Conservation (phyloP, 1,140 invertebrate species). For the Macrotrachela quadricornifera region DNA sequence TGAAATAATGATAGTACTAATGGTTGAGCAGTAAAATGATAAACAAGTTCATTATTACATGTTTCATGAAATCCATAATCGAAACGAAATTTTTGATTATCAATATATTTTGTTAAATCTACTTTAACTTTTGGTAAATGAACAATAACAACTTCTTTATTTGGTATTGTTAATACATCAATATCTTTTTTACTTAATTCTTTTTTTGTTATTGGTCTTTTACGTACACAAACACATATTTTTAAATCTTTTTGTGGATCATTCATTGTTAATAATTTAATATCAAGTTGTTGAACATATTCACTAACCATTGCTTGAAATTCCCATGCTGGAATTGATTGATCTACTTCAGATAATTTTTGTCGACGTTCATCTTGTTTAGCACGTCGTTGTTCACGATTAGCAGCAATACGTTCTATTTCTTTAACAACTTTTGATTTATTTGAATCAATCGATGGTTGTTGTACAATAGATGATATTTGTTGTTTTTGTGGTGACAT, state of each 20-base stretch:
- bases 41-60: conserved; percentile 81
- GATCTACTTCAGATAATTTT: conserved; percentile 44
- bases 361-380: conserved; percentile 63
- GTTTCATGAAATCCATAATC: conserved; percentile 96
- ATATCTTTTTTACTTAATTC: conserved; percentile 43
- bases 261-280: conserved; percentile 57
- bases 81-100: conserved; percentile 89
- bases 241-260: conserved; percentile 81
- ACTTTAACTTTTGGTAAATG: conserved; percentile 96
- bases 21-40: conserved; percentile 66
- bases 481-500: too few relatives aligned
- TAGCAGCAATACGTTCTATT: conserved; percentile 82
- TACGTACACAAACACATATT: conserved; percentile 91
- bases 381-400: conserved; percentile 73
- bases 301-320: conserved; percentile 88
- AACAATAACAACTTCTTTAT: conserved; percentile 76
- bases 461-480: too few relatives aligned
- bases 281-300: conserved; percentile 65
- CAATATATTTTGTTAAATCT: conserved; percentile 89
- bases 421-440: conserved; percentile 68
- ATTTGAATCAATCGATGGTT: background rate
- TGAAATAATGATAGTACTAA: conserved; percentile 82
- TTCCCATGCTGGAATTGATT: conserved; percentile 89
- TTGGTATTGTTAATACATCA: conserved; percentile 86
- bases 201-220: conserved; percentile 83